Conservation (phyloP, 2,888 invertebrate species). For the Lithophane socia region DNA sequence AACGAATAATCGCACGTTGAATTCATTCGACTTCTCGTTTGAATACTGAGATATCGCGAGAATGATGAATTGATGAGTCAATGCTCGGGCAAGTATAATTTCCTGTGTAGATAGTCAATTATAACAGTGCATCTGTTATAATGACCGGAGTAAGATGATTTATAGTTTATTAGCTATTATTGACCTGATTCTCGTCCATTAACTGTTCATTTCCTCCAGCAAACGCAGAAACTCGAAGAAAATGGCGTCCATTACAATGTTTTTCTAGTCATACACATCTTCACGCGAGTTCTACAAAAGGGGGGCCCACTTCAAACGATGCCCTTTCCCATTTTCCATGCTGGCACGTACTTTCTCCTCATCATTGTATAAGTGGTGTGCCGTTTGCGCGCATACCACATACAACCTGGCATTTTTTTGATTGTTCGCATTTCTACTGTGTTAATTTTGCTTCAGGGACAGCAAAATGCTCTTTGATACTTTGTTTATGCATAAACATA, state of each 20-base stretch:
- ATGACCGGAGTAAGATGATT: conserved; percentile 66
- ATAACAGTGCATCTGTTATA: conserved; percentile 68
- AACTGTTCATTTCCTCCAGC: conserved; percentile 50
- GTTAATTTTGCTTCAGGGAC: conserved; percentile 16
- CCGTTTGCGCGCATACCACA: conserved; percentile 41
- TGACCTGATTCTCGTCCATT: conserved; percentile 54
- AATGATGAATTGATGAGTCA: conserved; percentile 74
- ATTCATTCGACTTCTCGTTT: conserved; percentile 48
- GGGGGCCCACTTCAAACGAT: conserved; percentile 41
- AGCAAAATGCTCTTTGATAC: conserved; percentile 4
- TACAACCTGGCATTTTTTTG: conserved; percentile 42
- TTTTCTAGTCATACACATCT: conserved; percentile 31
- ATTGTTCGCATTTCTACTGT: conserved; percentile 34
- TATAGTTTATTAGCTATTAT: conserved; percentile 66
- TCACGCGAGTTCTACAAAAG: conserved; percentile 38
- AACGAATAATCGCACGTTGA: conserved; percentile 40
- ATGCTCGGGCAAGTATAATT: conserved; percentile 65
- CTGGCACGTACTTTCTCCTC: conserved; percentile 48
- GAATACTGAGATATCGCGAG: conserved; percentile 46
- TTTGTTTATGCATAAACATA: conserved; percentile 8
- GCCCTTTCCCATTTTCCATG: conserved; percentile 55
- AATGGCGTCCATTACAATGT: conserved; percentile 32
- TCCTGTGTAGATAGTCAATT: conserved; percentile 73
- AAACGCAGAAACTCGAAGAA: conserved; percentile 18
- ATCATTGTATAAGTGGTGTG: conserved; percentile 44